Base-by-base conservation (phyloP, 2,888 invertebrate genomes). In the Agrilus biguttatus region DNA sequence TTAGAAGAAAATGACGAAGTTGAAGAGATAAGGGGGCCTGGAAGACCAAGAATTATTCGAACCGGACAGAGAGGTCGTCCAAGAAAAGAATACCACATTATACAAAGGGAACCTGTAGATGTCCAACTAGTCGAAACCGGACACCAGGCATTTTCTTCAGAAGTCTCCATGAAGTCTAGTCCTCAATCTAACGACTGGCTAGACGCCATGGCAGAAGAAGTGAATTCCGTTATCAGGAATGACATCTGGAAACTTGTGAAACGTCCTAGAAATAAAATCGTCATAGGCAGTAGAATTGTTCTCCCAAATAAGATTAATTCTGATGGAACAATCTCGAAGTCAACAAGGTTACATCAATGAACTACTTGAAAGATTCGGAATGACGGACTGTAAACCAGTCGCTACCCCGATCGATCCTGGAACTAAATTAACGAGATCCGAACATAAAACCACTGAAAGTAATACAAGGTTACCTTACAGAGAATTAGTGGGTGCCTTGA, bases 331-430 rank as follows among this genome's bases (percentile, higher is more conserved):
- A 34, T 54, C 8, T 49, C 52, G 23, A 42, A 14, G 45, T 34
- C 53, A 56, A 42, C 42, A 36, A 19, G 47, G 46, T n/a, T 55
- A 56, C 37, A 48, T 57, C 32, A 42, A 39, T 5, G 50, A 54
- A n/a, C 17, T 55, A 12, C 40, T 56, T 28, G 41, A 48, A 36
- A 39, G 51, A n/a, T 59, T 54, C 43, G 44, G 47, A 23, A 56
- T 58, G 56, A 42, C 44, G 12, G 44, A 56, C 37, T 51, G 49
- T 14, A 55, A 57, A 32, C 45, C 54, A 35, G 53, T 53, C 3
- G 40, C 40, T 36, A 55, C 53, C 13, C 56, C 53, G 5, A 43
- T 51, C 13, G 49, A 49, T 28, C 28, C 37, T 17, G 41, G 40
- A 36, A 37, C 33, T 14, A 50, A 47, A 42, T 28, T 47, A 33